Percentiles rank a stretch among this genome's conserved stretches.
phyloP scores from a whole-genome alignment of 1,140 invertebrate species.

The Drosophila ohnishii region DNA sequence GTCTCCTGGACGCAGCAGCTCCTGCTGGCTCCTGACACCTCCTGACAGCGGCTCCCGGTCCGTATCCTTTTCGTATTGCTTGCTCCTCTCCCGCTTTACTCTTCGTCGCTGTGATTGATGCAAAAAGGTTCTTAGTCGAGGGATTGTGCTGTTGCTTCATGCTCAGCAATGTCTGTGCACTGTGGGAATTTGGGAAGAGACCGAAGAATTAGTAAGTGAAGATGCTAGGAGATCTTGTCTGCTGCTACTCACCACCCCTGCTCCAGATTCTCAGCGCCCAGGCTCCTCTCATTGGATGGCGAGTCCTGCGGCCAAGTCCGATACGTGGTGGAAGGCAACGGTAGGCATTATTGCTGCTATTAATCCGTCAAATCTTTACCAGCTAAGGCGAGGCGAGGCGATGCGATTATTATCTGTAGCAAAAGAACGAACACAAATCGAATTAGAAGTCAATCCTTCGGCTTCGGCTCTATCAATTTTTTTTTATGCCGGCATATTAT shows the following conservation, averaged over 20 bases:
- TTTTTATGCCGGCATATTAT: conserved; percentile 31
- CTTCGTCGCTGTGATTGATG: conserved; percentile 16
- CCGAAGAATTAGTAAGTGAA: neutral
- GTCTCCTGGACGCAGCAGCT: conserved; percentile 26
- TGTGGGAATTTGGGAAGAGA: neutral
- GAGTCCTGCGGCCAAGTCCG: conserved; percentile 20
- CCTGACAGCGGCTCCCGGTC: conserved; percentile 19
- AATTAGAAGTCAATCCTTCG: conserved; percentile 1
- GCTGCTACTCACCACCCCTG: conserved; percentile 28
- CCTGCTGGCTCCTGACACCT: conserved; percentile 32
- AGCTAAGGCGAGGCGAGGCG: conserved; percentile 12
- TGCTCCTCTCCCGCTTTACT: conserved; percentile 10
- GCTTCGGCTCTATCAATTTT: neutral
- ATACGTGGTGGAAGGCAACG: conserved; percentile 5
- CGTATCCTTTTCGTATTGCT: conserved; percentile 22
- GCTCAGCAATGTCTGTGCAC: conserved; percentile 48
- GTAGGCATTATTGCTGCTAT: conserved; percentile 19
- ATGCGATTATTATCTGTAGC: conserved; percentile 4
- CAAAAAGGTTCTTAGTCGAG: conserved; percentile 27
- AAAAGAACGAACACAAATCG: too few species aligned
- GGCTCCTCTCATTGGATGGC: conserved; percentile 44
- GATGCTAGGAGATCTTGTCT: neutral
- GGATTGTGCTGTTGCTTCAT: conserved; percentile 53
- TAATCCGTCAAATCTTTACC: conserved; percentile 2
- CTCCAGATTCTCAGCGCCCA: conserved; percentile 42